Evolutionary conservation across 2,888 invertebrate species (phyloP), one percentile per base, ranked within the genome.

Genomic region (Phaonia tiefii): DNA sequence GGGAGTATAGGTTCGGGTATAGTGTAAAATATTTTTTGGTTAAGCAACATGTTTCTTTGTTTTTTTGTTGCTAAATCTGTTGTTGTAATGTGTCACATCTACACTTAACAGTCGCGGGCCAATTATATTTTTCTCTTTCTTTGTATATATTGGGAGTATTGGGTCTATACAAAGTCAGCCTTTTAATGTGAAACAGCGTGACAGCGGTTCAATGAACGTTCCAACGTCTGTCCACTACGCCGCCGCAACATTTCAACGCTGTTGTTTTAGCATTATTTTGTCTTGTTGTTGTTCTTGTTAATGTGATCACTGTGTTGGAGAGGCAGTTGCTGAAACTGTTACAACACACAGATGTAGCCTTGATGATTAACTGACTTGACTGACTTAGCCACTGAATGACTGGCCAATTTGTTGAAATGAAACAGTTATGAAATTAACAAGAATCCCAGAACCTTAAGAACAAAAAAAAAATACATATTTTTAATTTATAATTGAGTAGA

Each of bases 121-220:
- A n/a, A n/a, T n/a, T n/a, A n/a, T n/a, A n/a, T n/a, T n/a, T n/a
- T n/a, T n/a, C n/a, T n/a, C n/a, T n/a, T n/a, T n/a, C n/a, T n/a
- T n/a, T n/a, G n/a, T n/a, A n/a, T n/a, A n/a, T n/a, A n/a, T n/a
- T n/a, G n/a, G n/a, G n/a, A n/a, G n/a, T n/a, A n/a, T n/a, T n/a
- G n/a, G n/a, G n/a, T n/a, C n/a, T n/a, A n/a, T 31, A 46, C 69
- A 58, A 69, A 69, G 63, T 58, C 69, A 17, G 31, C 58, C 65
- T 73, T 39, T 72, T 54, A 69, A 66, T 80, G 69, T 67, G 44
- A 73, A 76, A 70, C 63, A 76, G 69, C 76, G 76, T 66, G 76
- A 76, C 65, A 80, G 69, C 58, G 25, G 80, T 80, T 80, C 80
- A 80, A 76, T 73, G 80, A 80, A 76, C 80, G 80, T 79, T 79